Conservation (phyloP, 2,888 invertebrate species). For the Meteorus colon region DNA sequence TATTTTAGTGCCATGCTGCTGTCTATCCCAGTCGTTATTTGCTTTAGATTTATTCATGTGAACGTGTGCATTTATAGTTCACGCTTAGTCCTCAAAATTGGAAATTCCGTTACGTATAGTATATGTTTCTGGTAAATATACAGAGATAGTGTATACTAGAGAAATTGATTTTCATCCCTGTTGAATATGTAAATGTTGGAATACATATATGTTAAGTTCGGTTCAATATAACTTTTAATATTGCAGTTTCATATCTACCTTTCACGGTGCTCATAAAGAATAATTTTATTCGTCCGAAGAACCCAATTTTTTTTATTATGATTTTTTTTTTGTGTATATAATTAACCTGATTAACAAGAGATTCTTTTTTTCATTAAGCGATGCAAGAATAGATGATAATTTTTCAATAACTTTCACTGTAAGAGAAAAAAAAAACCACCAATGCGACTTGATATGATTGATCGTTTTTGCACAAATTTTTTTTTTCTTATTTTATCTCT, state of each 20-base stretch:
- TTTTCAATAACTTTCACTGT: too few relatives aligned
- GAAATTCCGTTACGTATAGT: background rate
- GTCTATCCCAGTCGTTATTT: background rate
- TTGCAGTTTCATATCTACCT: slow-evolving; percentile 2
- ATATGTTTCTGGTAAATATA: background rate
- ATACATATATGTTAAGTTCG: slow-evolving; percentile 17
- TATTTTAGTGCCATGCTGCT: background rate
- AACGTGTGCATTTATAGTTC: background rate
- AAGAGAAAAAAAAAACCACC: too few relatives aligned
- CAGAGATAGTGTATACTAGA: background rate
- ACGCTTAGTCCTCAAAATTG: background rate
- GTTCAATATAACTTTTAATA: slow-evolving; percentile 18
- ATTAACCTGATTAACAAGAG: too few relatives aligned
- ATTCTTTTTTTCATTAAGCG: too few relatives aligned
- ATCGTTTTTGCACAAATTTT: too few relatives aligned
- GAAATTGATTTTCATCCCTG: slow-evolving; percentile 27
- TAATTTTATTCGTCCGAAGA: too few relatives aligned
- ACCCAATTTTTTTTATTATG: too few relatives aligned
- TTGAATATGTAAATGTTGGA: slow-evolving; percentile 30
- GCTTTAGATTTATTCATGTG: background rate
- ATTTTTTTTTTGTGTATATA: too few relatives aligned
- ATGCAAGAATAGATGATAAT: too few relatives aligned
- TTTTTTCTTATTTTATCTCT: too few relatives aligned
- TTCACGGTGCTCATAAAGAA: background rate
- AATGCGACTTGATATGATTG: too few relatives aligned